phyloP scores from a whole-genome alignment of 1,140 invertebrate species.

The Zaprionus camerounensis region DNA sequence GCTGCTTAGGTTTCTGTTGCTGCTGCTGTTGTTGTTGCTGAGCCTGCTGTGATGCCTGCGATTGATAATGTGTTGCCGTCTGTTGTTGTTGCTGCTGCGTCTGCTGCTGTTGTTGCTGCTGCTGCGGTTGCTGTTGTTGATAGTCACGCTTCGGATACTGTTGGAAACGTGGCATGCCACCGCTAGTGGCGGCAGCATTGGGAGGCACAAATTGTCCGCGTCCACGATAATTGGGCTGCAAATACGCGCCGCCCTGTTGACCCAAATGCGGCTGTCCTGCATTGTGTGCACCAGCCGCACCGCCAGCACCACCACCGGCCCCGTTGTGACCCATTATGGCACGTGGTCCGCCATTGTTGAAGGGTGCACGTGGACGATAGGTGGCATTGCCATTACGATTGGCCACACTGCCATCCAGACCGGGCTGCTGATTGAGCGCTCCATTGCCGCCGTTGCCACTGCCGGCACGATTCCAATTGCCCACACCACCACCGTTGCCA shows the following conservation, averaged over 20 bases:
- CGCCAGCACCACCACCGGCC: slow-evolving; percentile 52
- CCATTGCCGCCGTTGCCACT: slow-evolving; percentile 19
- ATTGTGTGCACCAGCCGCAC: slow-evolving; percentile 42
- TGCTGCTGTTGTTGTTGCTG: slow-evolving; percentile 51
- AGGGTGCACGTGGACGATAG: slow-evolving; percentile 77
- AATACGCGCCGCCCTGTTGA: slow-evolving; percentile 64
- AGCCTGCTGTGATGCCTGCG: slow-evolving; percentile 41
- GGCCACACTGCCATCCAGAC: slow-evolving; percentile 37
- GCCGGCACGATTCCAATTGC: slow-evolving; percentile 57
- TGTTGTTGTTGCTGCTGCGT: slow-evolving; percentile 56
- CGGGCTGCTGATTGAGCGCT: slow-evolving; percentile 48
- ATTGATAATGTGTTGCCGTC: slow-evolving; percentile 24
- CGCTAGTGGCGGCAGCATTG: slow-evolving; percentile 58
- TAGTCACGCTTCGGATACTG: slow-evolving; percentile 79
- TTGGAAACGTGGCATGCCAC: slow-evolving; percentile 77
- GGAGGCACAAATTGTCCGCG: slow-evolving; percentile 74
- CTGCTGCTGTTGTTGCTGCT: slow-evolving; percentile 49
- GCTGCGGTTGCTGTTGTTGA: slow-evolving; percentile 66
- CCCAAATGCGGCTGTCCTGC: slow-evolving; percentile 70
- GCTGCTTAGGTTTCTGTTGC: slow-evolving; percentile 37
- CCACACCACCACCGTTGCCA: slow-evolving; percentile 34
- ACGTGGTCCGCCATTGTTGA: slow-evolving; percentile 72
- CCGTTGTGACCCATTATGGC: slow-evolving; percentile 74
- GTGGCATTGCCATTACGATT: slow-evolving; percentile 58
- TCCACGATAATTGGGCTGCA: slow-evolving; percentile 66